Percentiles rank a stretch among this genome's conserved stretches.
Evolutionary conservation across 2,888 invertebrate genomes (phyloP).

Genomic region (Drosophila limbata): DNA sequence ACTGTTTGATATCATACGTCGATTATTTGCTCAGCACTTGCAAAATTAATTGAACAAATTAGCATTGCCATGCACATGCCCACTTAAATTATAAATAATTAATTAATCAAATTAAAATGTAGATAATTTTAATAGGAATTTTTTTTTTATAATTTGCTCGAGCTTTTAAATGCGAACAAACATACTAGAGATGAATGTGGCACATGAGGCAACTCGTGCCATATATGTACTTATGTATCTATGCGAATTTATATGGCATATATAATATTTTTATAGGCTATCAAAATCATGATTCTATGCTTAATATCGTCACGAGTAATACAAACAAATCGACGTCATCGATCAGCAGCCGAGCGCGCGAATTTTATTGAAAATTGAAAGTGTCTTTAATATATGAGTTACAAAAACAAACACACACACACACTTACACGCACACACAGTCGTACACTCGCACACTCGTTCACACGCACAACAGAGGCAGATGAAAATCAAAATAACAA

Average conservation of each 20-base stretch:
- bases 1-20: constrained; percentile 12
- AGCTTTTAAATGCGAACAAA: not conserved
- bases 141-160: not conserved
- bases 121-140: not conserved
- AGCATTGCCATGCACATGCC: not conserved
- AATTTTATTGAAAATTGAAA: constrained; percentile 78
- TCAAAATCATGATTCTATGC: constrained; percentile 62
- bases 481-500: constrained; percentile 79
- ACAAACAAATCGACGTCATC: constrained; percentile 76
- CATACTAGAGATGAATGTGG: constrained; percentile 28
- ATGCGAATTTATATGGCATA: constrained; percentile 45
- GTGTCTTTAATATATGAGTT: constrained; percentile 63
- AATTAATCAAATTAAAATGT: not conserved
- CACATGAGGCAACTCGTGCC: constrained; percentile 36
- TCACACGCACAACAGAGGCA: constrained; percentile 48
- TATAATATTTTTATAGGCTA: constrained; percentile 58
- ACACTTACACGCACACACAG: constrained; percentile 13
- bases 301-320: constrained; percentile 71
- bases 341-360: constrained; percentile 65
- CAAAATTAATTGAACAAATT: constrained; percentile 20
- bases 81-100: not conserved
- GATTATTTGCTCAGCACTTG: constrained; percentile 46
- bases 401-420: constrained; percentile 38
- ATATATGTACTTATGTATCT: constrained; percentile 38
- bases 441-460: constrained; percentile 12